These are phyloP conservation scores for Eurois occulta DNA, from an alignment of 2,888 invertebrate genomes.

Conservation along the genomic window DNA sequence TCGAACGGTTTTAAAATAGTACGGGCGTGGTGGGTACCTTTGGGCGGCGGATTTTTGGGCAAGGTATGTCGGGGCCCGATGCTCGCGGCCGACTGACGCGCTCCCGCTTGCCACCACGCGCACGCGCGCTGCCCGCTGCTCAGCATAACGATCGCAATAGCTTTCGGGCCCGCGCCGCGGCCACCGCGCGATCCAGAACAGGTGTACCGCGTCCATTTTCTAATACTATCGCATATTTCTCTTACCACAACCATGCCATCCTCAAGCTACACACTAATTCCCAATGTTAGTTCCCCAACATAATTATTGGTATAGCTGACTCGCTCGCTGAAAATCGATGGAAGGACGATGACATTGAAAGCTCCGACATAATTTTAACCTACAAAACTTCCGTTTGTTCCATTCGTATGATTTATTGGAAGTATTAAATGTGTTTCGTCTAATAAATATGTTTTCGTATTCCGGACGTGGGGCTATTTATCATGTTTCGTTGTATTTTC, in stretches of 20 bases:
- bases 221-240: slow-evolving; percentile 59
- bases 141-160: slow-evolving; percentile 74
- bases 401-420: slow-evolving; percentile 58
- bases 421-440: slow-evolving; percentile 61
- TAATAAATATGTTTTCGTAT: slow-evolving; percentile 64
- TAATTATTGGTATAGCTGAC: slow-evolving; percentile 6
- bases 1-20: slow-evolving; percentile 80
- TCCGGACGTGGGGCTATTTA: slow-evolving; percentile 55
- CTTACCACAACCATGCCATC: slow-evolving; percentile 44
- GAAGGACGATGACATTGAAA: slow-evolving; percentile 50
- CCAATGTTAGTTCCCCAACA: slow-evolving; percentile 3
- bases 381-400: slow-evolving; percentile 46
- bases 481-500: slow-evolving; percentile 61
- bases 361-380: slow-evolving; percentile 40
- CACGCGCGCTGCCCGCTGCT: slow-evolving; percentile 68
- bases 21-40: slow-evolving; percentile 78
- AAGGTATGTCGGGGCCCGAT: slow-evolving; percentile 73
- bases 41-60: slow-evolving; percentile 74
- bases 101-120: slow-evolving; percentile 64
- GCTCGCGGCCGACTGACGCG: slow-evolving; percentile 69
- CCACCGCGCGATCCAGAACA: slow-evolving; percentile 63
- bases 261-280: slow-evolving; percentile 33
- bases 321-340: slow-evolving; percentile 36
- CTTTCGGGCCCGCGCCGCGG: slow-evolving; percentile 59
- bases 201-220: slow-evolving; percentile 67